A percentile compares a stretch with the other conserved stretches of the same genome.
Evolutionary conservation across 2,888 invertebrate species (phyloP).

Genomic region (Steinernema hermaphroditum): DNA sequence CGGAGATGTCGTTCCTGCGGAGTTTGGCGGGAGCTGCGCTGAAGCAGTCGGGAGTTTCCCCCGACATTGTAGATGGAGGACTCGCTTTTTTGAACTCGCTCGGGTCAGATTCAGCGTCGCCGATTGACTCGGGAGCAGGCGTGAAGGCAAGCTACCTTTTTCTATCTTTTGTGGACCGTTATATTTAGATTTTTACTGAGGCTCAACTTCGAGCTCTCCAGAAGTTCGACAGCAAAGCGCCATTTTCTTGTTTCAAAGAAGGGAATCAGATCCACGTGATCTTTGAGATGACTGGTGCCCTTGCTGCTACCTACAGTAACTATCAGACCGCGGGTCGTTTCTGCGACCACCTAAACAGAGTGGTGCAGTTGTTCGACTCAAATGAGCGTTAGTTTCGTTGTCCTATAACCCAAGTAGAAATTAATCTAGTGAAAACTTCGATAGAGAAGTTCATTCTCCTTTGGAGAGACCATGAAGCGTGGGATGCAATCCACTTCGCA

Average conservation of each 20-base stretch:
- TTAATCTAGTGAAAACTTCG: neutral
- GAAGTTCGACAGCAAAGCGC: slow-evolving; percentile 13
- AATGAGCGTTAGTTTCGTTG: neutral
- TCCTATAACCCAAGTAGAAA: neutral
- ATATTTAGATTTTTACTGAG: neutral
- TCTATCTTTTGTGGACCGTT: too few species aligned
- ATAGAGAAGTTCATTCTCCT: neutral
- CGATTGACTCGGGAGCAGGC: neutral
- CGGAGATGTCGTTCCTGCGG: neutral
- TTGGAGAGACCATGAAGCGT: neutral
- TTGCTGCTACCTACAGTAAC: slow-evolving; percentile 1
- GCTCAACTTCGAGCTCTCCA: neutral
- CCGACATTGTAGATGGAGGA: neutral
- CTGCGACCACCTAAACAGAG: neutral
- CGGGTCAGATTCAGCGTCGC: neutral
- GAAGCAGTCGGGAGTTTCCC: slow-evolving; percentile 5
- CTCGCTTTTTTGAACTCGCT: neutral
- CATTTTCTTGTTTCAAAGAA: slow-evolving; percentile 16
- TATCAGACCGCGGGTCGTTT: neutral
- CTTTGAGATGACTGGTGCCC: neutral
- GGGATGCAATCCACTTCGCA: neutral
- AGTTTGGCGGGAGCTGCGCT: slow-evolving; percentile 7
- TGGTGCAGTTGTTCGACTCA: neutral
- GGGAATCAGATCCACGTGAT: neutral
- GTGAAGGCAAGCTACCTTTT: neutral